Conservation (phyloP, 2,888 invertebrate genomes). For the Melanchra persicariae region DNA sequence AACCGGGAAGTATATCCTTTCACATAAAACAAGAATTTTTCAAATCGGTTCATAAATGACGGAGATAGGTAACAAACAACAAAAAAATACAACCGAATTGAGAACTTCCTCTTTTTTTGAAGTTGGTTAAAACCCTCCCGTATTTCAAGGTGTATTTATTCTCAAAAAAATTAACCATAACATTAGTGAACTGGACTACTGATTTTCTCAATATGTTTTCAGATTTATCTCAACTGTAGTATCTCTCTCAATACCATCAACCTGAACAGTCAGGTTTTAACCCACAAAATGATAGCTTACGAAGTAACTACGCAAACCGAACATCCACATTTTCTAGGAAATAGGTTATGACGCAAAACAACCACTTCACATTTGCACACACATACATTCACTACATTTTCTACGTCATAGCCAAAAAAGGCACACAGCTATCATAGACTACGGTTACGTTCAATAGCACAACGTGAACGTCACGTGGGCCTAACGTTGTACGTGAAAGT, state of each 20-base stretch:
- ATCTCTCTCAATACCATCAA: background rate
- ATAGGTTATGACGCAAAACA: constrained; percentile 39
- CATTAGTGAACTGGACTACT: too few relatives aligned
- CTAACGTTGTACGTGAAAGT: constrained; percentile 47
- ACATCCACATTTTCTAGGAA: background rate
- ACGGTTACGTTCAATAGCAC: constrained; percentile 40
- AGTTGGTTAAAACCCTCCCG: too few relatives aligned
- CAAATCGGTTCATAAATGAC: too few relatives aligned
- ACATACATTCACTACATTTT: constrained; percentile 15
- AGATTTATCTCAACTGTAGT: too few relatives aligned
- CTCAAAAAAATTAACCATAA: too few relatives aligned
- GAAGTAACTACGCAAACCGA: background rate
- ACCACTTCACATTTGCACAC: constrained; percentile 2
- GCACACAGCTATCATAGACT: constrained; percentile 21
- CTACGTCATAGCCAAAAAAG: constrained; percentile 23
- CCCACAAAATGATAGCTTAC: background rate
- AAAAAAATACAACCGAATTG: too few relatives aligned
- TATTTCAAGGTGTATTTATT: too few relatives aligned
- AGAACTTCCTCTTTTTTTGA: too few relatives aligned
- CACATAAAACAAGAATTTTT: too few relatives aligned
- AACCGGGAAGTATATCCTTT: too few relatives aligned
- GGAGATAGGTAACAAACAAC: too few relatives aligned
- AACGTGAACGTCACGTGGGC: constrained; percentile 46
- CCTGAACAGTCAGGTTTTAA: background rate
- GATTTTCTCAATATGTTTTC: too few relatives aligned